Evolutionary conservation across 30 jellyfish, hydroid and myxozoan species (phyloP).

Genomic region (Turritopsis dohrnii): DNA sequence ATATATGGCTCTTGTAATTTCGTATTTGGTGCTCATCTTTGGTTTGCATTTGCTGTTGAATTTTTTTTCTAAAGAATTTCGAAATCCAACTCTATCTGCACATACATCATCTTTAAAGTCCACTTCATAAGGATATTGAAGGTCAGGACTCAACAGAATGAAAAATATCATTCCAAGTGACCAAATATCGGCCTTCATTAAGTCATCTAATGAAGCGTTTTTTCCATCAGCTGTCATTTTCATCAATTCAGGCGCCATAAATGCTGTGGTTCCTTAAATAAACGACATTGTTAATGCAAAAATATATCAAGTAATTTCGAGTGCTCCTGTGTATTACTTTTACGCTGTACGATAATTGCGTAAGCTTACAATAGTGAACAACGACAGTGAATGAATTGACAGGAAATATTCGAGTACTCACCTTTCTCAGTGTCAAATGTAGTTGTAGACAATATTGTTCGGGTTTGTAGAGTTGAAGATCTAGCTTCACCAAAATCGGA

Average conservation of each 20-base stretch:
- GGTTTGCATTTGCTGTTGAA: no score
- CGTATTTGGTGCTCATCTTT: no score
- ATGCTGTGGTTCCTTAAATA: conserved; percentile 2
- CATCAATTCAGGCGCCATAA: conserved; percentile 6
- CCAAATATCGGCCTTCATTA: conserved; percentile 2
- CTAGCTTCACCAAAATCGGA: conserved; percentile 7
- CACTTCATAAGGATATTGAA: background rate
- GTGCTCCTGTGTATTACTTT: no score
- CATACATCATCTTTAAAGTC: background rate
- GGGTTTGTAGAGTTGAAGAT: background rate
- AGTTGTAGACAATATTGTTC: background rate
- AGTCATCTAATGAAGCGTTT: background rate
- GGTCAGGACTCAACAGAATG: conserved; percentile 4
- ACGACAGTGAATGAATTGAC: no score
- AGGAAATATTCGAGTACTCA: background rate
- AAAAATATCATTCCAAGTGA: background rate
- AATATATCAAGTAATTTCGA: no score
- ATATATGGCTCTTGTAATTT: no score
- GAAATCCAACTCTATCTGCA: background rate
- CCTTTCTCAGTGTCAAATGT: background rate
- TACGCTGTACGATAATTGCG: no score
- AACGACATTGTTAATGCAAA: no score
- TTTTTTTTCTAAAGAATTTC: no score
- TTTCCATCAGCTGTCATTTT: background rate
- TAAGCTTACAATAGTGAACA: no score